These are phyloP conservation scores for Ganaspis brasiliensis DNA, from an alignment of 2,888 invertebrate species.

Conservation along the genomic window DNA sequence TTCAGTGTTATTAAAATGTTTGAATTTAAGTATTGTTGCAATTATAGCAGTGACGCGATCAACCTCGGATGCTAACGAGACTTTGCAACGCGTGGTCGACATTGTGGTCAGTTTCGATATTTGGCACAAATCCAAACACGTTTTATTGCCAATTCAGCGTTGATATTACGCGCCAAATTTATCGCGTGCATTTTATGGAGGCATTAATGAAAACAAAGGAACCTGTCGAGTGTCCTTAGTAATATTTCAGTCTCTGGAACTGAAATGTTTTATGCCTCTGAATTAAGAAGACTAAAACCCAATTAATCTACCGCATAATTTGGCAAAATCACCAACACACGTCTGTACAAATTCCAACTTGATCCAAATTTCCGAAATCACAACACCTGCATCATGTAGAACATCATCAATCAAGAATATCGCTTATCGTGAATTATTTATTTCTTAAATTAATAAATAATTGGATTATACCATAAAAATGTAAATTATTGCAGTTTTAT, in stretches of 20 bases:
- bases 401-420: too few relatives aligned
- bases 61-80: slow-evolving; percentile 40
- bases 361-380: too few relatives aligned
- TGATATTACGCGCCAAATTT: slow-evolving; percentile 60
- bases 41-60: slow-evolving; percentile 34
- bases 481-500: too few relatives aligned
- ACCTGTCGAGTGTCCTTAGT: slow-evolving; percentile 22
- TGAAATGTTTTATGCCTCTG: background rate
- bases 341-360: background rate
- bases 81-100: slow-evolving; percentile 46
- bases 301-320: background rate
- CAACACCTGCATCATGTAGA: too few relatives aligned
- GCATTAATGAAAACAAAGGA: slow-evolving; percentile 39
- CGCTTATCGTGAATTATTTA: too few relatives aligned
- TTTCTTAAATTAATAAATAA: too few relatives aligned
- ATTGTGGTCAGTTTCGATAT: slow-evolving; percentile 60
- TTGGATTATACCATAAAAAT: too few relatives aligned
- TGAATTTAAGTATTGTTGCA: background rate
- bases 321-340: background rate
- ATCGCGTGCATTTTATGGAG: slow-evolving; percentile 24
- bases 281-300: background rate
- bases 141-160: slow-evolving; percentile 61
- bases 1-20: too few relatives aligned
- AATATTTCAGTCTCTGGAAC: background rate
- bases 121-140: slow-evolving; percentile 56